A percentile compares a stretch with the other conserved stretches of the same genome.
Evolutionary conservation across 2,113 vertebrate genomes (phyloP).

Genomic region (Dasypus novemcinctus): DNA sequence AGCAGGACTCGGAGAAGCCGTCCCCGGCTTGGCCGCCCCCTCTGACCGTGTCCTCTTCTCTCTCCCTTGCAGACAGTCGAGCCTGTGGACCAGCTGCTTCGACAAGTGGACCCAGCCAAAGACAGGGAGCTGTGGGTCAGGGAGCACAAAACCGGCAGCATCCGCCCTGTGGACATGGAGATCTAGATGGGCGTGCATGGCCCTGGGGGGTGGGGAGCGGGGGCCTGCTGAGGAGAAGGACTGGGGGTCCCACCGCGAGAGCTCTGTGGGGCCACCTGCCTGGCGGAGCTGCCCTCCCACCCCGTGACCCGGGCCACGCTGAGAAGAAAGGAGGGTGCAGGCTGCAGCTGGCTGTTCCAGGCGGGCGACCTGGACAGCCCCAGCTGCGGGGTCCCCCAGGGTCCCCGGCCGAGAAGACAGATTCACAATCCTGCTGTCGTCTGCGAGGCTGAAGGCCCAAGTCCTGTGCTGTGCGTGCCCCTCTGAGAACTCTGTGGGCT

Average conservation of each 20-base stretch:
- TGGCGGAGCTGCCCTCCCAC: background rate
- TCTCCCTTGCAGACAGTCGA: slow-evolving; percentile 92
- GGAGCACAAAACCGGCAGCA: slow-evolving; percentile 95
- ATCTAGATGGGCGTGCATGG: slow-evolving; percentile 83
- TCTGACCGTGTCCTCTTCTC: slow-evolving; percentile 49
- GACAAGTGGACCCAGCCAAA: slow-evolving; percentile 93
- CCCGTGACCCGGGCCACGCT: background rate
- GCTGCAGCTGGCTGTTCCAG: background rate
- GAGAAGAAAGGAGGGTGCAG: background rate
- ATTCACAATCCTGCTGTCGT: slow-evolving; percentile 51
- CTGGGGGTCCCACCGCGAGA: slow-evolving; percentile 9
- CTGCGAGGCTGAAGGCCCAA: slow-evolving; percentile 71
- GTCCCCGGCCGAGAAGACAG: slow-evolving; percentile 73
- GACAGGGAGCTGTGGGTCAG: slow-evolving; percentile 98
- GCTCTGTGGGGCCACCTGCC: background rate
- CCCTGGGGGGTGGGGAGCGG: background rate
- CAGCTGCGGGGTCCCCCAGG: background rate
- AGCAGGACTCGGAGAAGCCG: accelerated
- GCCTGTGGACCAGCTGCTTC: slow-evolving; percentile 96
- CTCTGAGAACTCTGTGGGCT: slow-evolving; percentile 75
- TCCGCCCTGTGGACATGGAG: slow-evolving; percentile 96
- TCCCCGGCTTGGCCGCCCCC: background rate
- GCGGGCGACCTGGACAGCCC: background rate
- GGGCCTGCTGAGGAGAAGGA: slow-evolving; percentile 11
- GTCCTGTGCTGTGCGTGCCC: slow-evolving; percentile 62